A percentile compares a stretch with the other conserved stretches of the same genome.
Evolutionary conservation across 30 jellyfish, hydroid and myxozoan genomes (phyloP).

Genomic region (Nemopilema nomurai): DNA sequence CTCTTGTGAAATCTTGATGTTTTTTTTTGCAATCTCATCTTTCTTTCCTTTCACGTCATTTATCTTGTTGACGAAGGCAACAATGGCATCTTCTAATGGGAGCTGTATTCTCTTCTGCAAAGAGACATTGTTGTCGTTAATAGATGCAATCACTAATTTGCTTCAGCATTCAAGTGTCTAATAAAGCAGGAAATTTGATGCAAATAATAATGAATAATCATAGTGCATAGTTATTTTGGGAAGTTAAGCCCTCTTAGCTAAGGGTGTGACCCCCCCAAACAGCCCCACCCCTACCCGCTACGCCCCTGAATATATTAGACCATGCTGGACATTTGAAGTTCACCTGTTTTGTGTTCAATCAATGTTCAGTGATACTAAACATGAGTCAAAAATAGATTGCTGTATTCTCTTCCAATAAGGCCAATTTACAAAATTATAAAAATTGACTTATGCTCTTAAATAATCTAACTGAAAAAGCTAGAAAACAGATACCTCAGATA

Average conservation of each 20-base stretch:
- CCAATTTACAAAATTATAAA: neutral
- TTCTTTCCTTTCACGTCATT: neutral
- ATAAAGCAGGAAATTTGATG: neutral
- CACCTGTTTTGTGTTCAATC: neutral
- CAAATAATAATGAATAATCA: neutral
- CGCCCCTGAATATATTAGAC: neutral
- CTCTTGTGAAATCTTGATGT: slow-evolving; percentile 18
- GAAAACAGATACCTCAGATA: neutral
- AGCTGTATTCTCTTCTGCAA: slow-evolving; percentile 8
- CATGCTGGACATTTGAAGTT: neutral
- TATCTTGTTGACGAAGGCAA: neutral
- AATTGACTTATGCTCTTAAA: neutral
- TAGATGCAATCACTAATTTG: neutral
- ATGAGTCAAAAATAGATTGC: neutral
- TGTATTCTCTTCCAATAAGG: neutral
- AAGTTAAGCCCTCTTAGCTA: neutral
- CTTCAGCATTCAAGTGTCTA: neutral
- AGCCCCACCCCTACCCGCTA: neutral
- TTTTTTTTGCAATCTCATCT: neutral
- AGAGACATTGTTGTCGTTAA: neutral
- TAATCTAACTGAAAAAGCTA: neutral
- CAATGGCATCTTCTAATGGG: slow-evolving; percentile 1
- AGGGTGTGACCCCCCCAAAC: neutral
- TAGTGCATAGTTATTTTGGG: neutral
- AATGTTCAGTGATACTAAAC: neutral